Base-by-base conservation (phyloP, 2,888 invertebrate genomes). In the Itoplectis maculator region DNA sequence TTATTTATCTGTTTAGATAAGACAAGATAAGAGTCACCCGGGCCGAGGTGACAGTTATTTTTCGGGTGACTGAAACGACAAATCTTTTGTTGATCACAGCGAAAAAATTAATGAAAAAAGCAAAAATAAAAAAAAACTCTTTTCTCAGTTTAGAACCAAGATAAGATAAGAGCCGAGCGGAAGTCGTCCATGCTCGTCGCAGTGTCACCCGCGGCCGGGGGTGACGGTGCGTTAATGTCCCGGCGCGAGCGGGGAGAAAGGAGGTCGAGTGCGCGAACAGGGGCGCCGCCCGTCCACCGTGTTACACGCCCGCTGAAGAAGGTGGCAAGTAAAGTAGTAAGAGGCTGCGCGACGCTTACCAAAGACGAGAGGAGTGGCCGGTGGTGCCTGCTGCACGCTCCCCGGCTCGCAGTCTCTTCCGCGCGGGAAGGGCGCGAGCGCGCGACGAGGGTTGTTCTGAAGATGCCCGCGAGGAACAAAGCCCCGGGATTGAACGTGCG, bases 41-140 rank as follows among this genome's bases (percentile, higher is more conserved):
- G 59, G 65, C 72, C 73, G 59, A 75, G 45, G 78, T 76, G 82
- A 83, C 80, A 79, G 86, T 89, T 89, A 89, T 89, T 89, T 85
- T 88, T 84, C 74, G 75, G 79, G 85, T 65, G 80, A 86, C 72
- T 35, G 56, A 42, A 69, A 77, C 72, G 72, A 68, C n/a, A n/a
- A n/a, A n/a, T n/a, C n/a, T n/a, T n/a, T n/a, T n/a, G n/a, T n/a
- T n/a, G n/a, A n/a, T n/a, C n/a, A n/a, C n/a, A n/a, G 29, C 5
- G 29, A 29, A 29, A 29, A 29, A 29, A 29, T 29, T n/a, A n/a
- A n/a, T n/a, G n/a, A n/a, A n/a, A n/a, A n/a, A n/a, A n/a, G n/a
- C n/a, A n/a, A n/a, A n/a, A n/a, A n/a, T n/a, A n/a, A n/a, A n/a
- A n/a, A n/a, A n/a, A n/a, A n/a, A n/a, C n/a, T n/a, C n/a, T n/a